A percentile compares a stretch with the other conserved stretches of the same genome.
Evolutionary conservation across 2,888 invertebrate species (phyloP).

Genomic region (Lepas anatifera): DNA sequence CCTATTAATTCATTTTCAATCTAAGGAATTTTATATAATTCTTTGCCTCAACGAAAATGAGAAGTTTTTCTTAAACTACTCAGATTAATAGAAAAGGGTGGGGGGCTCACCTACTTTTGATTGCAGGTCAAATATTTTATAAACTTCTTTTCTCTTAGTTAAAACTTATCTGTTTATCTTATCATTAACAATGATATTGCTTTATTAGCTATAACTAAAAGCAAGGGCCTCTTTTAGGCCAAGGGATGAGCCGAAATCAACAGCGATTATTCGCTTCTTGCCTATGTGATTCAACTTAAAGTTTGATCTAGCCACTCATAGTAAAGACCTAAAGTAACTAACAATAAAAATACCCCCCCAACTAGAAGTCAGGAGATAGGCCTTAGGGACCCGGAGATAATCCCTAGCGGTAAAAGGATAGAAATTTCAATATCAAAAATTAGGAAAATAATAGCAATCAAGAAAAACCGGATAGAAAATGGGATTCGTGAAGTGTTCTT

Average conservation of each 20-base stretch:
- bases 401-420: conserved; percentile 46
- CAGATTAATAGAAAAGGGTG: conserved; percentile 42
- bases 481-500: conserved; percentile 41
- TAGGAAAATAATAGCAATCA: conserved; percentile 54
- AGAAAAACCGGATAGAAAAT: conserved; percentile 49
- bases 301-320: conserved; percentile 49
- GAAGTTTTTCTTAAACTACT: conserved; percentile 51
- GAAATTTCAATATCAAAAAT: conserved; percentile 62
- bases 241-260: conserved; percentile 44
- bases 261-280: conserved; percentile 39
- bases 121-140: conserved; percentile 23
- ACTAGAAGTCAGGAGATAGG: conserved; percentile 30
- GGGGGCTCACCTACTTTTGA: conserved; percentile 44
- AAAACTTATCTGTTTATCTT: conserved; percentile 46
- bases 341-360: conserved; percentile 37
- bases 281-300: conserved; percentile 41
- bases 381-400: conserved; percentile 33
- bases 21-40: conserved; percentile 28
- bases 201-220: conserved; percentile 46
- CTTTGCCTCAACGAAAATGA: conserved; percentile 53
- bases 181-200: conserved; percentile 56
- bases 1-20: no score
- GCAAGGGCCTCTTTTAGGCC: conserved; percentile 32
- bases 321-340: conserved; percentile 43
- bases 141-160: conserved; percentile 40